Evolutionary conservation across 2,888 invertebrate species (phyloP).

Genomic region (Chesias legatella): DNA sequence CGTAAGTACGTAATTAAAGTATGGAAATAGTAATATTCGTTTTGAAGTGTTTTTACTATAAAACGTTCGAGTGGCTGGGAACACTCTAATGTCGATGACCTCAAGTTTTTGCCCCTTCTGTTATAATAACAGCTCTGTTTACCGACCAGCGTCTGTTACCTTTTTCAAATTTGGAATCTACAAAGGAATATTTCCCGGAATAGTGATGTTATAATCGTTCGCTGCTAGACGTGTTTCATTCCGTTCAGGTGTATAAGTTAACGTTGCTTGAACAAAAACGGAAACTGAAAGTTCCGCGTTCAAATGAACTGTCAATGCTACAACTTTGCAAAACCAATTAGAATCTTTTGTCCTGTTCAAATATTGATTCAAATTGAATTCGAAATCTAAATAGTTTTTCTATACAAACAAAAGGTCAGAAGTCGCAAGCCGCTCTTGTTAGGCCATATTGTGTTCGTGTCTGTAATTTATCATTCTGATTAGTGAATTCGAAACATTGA

Average conservation of each 20-base stretch:
- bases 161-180: slow-evolving; percentile 46
- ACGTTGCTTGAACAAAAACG: neutral
- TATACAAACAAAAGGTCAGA: slow-evolving; percentile 22
- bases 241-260: slow-evolving; percentile 11
- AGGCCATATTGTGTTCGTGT: slow-evolving; percentile 22
- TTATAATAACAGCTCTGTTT: slow-evolving; percentile 71
- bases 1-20: slow-evolving; percentile 71
- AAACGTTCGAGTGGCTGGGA: slow-evolving; percentile 75
- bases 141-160: slow-evolving; percentile 56
- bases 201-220: slow-evolving; percentile 31
- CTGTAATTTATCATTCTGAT: slow-evolving; percentile 26
- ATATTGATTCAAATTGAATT: slow-evolving; percentile 16
- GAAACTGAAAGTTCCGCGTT: slow-evolving; percentile 3
- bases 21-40: slow-evolving; percentile 78
- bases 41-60: slow-evolving; percentile 80
- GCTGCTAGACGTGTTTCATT: slow-evolving; percentile 13
- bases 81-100: slow-evolving; percentile 66
- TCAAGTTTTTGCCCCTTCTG: slow-evolving; percentile 59
- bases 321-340: slow-evolving; percentile 11
- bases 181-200: slow-evolving; percentile 37
- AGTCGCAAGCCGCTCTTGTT: slow-evolving; percentile 23
- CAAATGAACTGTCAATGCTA: neutral
- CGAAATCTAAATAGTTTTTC: slow-evolving; percentile 10
- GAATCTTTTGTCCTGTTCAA: slow-evolving; percentile 11
- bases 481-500: slow-evolving; percentile 15